Base-by-base conservation (phyloP, 2,797 vertebrate species). In the Morus bassanus region DNA sequence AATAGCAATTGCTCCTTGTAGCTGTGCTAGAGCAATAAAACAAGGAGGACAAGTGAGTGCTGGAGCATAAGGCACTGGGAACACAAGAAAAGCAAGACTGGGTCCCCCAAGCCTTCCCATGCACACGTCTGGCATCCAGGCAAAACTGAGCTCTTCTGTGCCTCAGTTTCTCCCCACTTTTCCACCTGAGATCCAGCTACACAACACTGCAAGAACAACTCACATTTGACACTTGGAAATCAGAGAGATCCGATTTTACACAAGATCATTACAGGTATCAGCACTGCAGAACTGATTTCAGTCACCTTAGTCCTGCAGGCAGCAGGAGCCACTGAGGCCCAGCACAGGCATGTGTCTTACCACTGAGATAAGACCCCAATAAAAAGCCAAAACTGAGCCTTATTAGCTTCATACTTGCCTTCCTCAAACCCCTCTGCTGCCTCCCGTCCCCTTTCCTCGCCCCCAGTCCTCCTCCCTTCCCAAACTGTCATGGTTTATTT, bases 401-500 rank as follows among this genome's bases (percentile, higher is more conserved):
- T 12, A 56, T 27, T 79, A 37, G 37, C 89, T 46, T 81, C 50
- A 5, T 2, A 18, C 48, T 45, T 10, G 35, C 86, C 67, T 54
- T 50, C 80, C 57, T 22, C 48, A 54, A 54, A 13, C 30, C 68
- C 85, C 56, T 65, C 13, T 0, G 39, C 91, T 45, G 73, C 86
- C 89, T 41, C 74, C 50, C 39, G 2, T 6, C 51, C 81, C 70
- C n/a, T 63, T 21, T 3, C 69, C 83, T 80, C 51, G 0, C 54
- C 89, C 94, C 80, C 35, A 19, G 5, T 78, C 85, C 79, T 93
- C 56, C 88, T 93, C 85, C 89, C 60, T 50, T 65, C 83, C 91
- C 91, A 13, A 82, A 72, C 92, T 93, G 93, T 95, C 95, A 94
- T 33, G 92, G 78, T 94, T 93, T 93, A 50, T 96, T 95, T 96